Evolutionary conservation across 2,888 invertebrate species (phyloP), one percentile per base, ranked within the genome.

Genomic region (Callinectes sapidus): DNA sequence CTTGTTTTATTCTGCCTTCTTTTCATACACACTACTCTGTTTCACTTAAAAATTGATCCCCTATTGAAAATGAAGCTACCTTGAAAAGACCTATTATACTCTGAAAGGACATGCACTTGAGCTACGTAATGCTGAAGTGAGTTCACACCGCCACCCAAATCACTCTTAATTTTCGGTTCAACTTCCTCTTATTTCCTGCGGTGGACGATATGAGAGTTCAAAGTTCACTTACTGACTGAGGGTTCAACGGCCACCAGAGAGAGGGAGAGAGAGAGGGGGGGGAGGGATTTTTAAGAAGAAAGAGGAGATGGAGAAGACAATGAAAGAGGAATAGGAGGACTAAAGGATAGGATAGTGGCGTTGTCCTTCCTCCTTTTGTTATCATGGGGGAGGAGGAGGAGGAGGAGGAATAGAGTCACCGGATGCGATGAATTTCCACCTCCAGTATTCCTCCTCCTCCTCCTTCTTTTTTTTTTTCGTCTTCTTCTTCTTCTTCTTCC

Each of bases 191-290:
- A 86, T 39, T 42, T 18, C 18, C 42, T 48, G n/a, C 35, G 48
- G 55, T 32, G 88, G 61, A 61, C 61, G 61, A 55, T 16, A 13
- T 23, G 61, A 23, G 61, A 10, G 61, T 10, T 61, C 16, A 28
- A 28, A 28, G 48, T 32, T 39, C 39, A 54, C 48, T 48, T 48
- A 8, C 18, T 18, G 18, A 54, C n/a, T 10, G 13, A 16, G 42
- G 87, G 42, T 32, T 39, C n/a, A 61, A 23, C 61, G 23, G 18
- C 18, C 61, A 23, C 61, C 23, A 3, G 0, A 18, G 61, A 61
- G 61, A 61, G 61, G 23, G 61, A 61, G 61, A 61, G 61, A 61
- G 61, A 61, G 61, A 48, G 55, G 91, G 61, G 85, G 86, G 87
- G 39, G 32, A 54, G 86, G 18, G 10, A 54, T n/a, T 54, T 16